phyloP scores from a whole-genome alignment of 2,113 vertebrate genomes.

The Mohoua ochrocephala region DNA sequence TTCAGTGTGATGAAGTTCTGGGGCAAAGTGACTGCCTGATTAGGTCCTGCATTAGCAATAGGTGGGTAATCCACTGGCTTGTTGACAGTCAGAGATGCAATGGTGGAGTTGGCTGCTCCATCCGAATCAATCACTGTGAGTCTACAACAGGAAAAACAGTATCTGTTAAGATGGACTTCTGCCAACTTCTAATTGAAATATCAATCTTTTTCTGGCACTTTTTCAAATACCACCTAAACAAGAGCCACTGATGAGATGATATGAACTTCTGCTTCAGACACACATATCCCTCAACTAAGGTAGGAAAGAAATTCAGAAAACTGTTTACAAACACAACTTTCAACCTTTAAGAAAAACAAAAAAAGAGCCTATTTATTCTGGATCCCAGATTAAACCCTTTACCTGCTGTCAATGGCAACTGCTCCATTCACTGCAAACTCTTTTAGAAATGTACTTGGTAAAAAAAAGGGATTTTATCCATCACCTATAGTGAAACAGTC shows the following conservation, averaged over 20 bases:
- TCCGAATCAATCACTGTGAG: constrained; percentile 78
- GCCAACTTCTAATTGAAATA: neutral
- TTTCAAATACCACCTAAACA: neutral
- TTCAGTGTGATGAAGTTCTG: constrained; percentile 72
- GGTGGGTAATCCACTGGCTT: constrained; percentile 68
- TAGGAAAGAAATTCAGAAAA: neutral
- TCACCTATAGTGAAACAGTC: neutral
- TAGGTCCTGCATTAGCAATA: constrained; percentile 69
- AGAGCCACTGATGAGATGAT: neutral
- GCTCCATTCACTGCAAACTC: neutral
- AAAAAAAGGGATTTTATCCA: neutral
- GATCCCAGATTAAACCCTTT: neutral
- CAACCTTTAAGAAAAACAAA: neutral
- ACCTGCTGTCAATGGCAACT: neutral
- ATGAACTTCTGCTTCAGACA: neutral
- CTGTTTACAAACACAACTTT: neutral
- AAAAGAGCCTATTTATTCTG: neutral
- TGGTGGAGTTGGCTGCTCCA: constrained; percentile 71
- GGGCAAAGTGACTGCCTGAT: constrained; percentile 75
- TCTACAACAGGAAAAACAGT: constrained; percentile 46
- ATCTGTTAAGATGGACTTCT: neutral
- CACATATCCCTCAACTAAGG: neutral
- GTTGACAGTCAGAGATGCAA: constrained; percentile 67
- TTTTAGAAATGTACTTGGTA: neutral
- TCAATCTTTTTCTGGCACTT: neutral